Evolutionary conservation across 2,797 vertebrate genomes (phyloP).

Genomic region (Okamejei kenojei): DNA sequence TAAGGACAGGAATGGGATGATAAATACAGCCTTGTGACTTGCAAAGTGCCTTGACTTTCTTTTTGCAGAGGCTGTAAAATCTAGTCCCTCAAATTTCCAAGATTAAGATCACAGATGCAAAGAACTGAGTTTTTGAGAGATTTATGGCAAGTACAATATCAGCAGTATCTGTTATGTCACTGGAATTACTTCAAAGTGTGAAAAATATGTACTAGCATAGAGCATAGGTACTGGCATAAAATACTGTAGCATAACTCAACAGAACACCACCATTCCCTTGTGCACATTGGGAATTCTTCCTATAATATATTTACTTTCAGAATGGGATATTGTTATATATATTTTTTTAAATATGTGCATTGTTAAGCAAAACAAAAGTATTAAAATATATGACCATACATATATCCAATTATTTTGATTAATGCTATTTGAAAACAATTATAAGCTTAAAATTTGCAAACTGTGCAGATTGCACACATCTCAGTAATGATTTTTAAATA

Average conservation of each 20-base stretch:
- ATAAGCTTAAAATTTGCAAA: not conserved
- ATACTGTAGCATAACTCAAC: not conserved
- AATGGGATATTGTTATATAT: not conserved
- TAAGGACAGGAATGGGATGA: not conserved
- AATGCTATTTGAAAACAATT: not conserved
- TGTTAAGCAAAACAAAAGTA: not conserved
- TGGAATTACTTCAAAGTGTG: not conserved
- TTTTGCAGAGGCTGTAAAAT: not conserved
- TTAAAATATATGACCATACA: not conserved
- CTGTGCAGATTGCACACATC: not conserved
- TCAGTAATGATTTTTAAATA: not conserved
- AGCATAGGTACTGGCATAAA: not conserved
- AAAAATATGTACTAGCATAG: not conserved
- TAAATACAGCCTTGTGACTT: not conserved
- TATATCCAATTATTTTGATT: not conserved
- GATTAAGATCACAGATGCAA: not conserved
- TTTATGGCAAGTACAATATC: not conserved
- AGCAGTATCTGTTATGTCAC: not conserved
- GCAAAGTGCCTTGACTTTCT: not conserved
- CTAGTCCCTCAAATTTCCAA: not conserved
- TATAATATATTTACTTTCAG: not conserved
- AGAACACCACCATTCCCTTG: not conserved
- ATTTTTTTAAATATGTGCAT: not conserved
- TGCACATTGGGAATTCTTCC: not conserved
- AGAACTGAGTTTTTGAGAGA: not conserved